These are phyloP conservation scores for Tachypleus tridentatus DNA, from an alignment of 1,140 invertebrate species.

Conservation along the genomic window DNA sequence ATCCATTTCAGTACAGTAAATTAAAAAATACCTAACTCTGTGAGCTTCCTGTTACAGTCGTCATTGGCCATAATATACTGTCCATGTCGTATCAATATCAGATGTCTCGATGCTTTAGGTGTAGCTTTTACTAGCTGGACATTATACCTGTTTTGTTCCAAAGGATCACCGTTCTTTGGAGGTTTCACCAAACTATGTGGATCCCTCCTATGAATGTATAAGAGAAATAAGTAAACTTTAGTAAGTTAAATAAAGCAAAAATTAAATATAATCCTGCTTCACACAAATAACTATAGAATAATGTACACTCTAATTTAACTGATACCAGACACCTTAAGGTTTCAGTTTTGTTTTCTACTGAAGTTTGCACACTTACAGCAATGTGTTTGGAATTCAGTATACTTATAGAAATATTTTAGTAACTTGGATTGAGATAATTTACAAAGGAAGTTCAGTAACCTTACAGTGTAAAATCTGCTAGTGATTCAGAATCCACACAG, in stretches of 20 bases:
- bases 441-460: no score
- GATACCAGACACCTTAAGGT: no score
- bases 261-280: no score
- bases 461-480: no score
- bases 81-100: slow-evolving; percentile 87
- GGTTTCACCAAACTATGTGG: slow-evolving; percentile 57
- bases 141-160: slow-evolving; percentile 6
- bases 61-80: slow-evolving; percentile 69
- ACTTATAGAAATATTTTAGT: no score
- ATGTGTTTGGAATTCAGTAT: no score
- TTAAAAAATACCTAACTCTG: slow-evolving; percentile 51
- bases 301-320: no score
- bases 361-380: no score
- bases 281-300: no score
- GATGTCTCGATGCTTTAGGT: slow-evolving; percentile 61
- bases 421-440: no score
- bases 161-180: slow-evolving; percentile 36
- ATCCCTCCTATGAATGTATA: slow-evolving; percentile 48
- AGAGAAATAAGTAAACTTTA: slow-evolving; percentile 7
- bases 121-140: slow-evolving; percentile 31
- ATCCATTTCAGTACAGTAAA: background rate
- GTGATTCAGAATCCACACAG: no score
- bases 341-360: no score
- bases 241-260: background rate
- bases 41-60: slow-evolving; percentile 65